Base-by-base conservation (phyloP, 2,113 vertebrate species). In the Ondatra zibethicus region DNA sequence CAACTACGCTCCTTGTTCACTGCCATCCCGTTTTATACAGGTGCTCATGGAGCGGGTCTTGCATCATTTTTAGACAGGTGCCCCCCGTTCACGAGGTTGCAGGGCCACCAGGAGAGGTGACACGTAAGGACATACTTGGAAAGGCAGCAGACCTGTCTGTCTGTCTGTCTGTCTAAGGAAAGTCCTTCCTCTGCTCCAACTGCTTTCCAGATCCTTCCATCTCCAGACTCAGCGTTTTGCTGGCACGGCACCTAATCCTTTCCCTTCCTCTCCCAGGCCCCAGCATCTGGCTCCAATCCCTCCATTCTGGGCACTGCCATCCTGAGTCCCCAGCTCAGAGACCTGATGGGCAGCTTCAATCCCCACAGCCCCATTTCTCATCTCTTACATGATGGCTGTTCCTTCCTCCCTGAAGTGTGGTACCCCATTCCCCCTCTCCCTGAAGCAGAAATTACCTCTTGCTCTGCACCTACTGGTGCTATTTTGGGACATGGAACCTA, bases 301-400 rank as follows among this genome's bases (percentile, higher is more conserved):
- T 77, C 84, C 8, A 0, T 39, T 33, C 91, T 45, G 82, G 25
- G 6, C 42, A 27, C 36, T 25, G 39, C 45, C 1, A 2, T 45
- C 45, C 4, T 0, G 14, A 95, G 86, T 50, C 47, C 0, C 45
- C n/a, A 16, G 68, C 76, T 0, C 0, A 17, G 29, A 50, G 50
- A 1, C 0, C 0, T 1, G 89, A 31, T 27, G 13, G 33, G 0
- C 1, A 7, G 9, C 9, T 50, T 19, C 10, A 1, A 0, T 27
- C n/a, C 50, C 7, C n/a, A 1, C 29, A 11, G 78, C 0, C 13
- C 0, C 17, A 3, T 63, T 16, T 31, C 36, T 4, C 3, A 0
- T 17, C 19, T 75, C 68, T 21, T 12, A 4, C 0, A 36, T 14
- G 21, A 31, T 0, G 5, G 0, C 7, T 1, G 2, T 6, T 25